Base-by-base conservation (phyloP, 2,113 vertebrate genomes). In the Steatornis caripensis region DNA sequence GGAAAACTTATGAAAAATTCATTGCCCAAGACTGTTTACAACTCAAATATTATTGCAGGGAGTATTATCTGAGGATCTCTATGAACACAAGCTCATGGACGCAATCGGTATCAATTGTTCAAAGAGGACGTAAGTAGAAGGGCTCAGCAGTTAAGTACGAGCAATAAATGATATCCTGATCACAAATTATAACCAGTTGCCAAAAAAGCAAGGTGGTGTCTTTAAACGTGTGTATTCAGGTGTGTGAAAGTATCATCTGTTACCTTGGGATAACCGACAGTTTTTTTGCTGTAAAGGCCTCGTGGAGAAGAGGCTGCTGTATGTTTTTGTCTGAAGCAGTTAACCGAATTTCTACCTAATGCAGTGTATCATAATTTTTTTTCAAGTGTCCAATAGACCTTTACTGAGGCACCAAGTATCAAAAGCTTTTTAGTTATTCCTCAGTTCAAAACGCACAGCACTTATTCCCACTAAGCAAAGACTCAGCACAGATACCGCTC, bases 151-250 rank as follows among this genome's bases (percentile, higher is more conserved):
- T 21, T 64, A 69, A 29, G 13, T 46, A 37, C 0, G 0, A 79
- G 23, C 41, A 80, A 66, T 23, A 65, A 87, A 37, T 0, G 1
- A 41, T 7, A 36, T 11, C 21, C 55, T 45, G 61, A 86, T 69
- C 34, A 61, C 37, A 69, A 76, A 71, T 37, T 51, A 23, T 34
- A 92, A 62, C 37, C 20, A 24, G 36, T 1, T 83, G 41, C 26
- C 36, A 75, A 49, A 90, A 80, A 69, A 53, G 13, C 37, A 62
- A 62, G 17, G 32, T 41, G 61, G 19, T 15, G 34, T 65, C 57
- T 80, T 80, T 29, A 84, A 65, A 57, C 2, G 2, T 4, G 11
- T 20, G 15, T 2, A 1, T 20, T 10, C 5, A 12, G 2, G 4
- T 11, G 32, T 41, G 55, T 58, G 34, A 69, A 61, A 54, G 32